phyloP scores from a whole-genome alignment of 2,888 invertebrate species.

The Conistra vaccinii region DNA sequence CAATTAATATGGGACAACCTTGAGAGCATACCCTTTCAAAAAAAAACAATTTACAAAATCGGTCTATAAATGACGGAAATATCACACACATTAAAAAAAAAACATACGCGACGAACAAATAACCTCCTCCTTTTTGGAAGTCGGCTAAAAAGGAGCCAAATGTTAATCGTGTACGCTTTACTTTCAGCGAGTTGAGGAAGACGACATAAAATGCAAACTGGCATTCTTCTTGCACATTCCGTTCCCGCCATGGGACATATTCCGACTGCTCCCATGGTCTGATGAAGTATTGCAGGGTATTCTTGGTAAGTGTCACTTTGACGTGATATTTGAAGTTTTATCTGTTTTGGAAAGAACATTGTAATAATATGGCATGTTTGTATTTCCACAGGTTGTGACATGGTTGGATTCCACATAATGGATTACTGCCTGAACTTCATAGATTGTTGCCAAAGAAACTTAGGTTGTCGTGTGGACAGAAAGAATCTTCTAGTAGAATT shows the following conservation, averaged over 20 bases:
- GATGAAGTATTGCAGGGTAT: slow-evolving; percentile 98
- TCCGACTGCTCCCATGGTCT: slow-evolving; percentile 97
- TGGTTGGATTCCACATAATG: slow-evolving; percentile 98
- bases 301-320: slow-evolving; percentile 90
- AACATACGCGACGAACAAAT: no score
- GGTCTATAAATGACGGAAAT: no score
- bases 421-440: slow-evolving; percentile 98
- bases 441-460: slow-evolving; percentile 96
- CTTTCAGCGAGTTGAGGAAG: slow-evolving; percentile 93
- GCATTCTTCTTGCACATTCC: slow-evolving; percentile 99
- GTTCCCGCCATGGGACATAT: slow-evolving; percentile 98
- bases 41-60: no score
- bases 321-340: background rate
- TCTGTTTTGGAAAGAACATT: background rate
- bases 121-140: no score
- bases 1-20: no score
- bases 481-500: slow-evolving; percentile 96
- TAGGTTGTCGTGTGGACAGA: slow-evolving; percentile 96
- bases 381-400: slow-evolving; percentile 93
- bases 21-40: no score
- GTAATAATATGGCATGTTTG: background rate
- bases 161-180: slow-evolving; percentile 52
- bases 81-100: no score
- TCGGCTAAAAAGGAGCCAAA: background rate
- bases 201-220: slow-evolving; percentile 94